Conservation (phyloP, 2,113 vertebrate genomes). For the Elanoides forficatus region DNA sequence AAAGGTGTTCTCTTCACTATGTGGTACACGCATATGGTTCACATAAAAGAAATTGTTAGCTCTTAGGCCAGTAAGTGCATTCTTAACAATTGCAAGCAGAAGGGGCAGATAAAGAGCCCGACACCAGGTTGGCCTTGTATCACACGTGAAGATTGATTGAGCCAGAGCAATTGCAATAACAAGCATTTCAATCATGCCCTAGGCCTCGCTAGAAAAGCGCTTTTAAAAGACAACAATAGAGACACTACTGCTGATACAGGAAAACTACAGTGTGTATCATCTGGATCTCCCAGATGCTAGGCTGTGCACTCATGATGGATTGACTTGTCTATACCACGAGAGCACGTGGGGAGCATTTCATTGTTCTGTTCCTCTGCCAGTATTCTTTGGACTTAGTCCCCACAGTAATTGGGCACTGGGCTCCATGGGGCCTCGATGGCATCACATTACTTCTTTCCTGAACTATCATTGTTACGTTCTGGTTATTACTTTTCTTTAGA, state of each 20-base stretch:
- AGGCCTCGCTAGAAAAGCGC: neutral
- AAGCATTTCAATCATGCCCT: conserved; percentile 57
- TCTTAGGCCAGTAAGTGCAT: neutral
- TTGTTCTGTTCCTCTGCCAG: conserved; percentile 54
- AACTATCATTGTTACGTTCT: neutral
- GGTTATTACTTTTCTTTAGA: neutral
- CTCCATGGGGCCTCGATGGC: neutral
- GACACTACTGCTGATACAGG: conserved; percentile 52
- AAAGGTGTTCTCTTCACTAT: neutral
- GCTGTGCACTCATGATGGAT: conserved; percentile 61
- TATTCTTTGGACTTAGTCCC: conserved; percentile 47
- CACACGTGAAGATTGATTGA: conserved; percentile 36
- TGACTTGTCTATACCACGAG: conserved; percentile 46
- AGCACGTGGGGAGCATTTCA: conserved; percentile 15
- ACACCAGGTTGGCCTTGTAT: neutral
- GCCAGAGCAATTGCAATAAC: conserved; percentile 44
- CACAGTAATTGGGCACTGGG: neutral
- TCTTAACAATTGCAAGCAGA: conserved; percentile 1
- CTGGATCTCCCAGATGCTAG: conserved; percentile 65
- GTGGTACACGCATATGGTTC: neutral
- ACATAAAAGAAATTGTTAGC: neutral
- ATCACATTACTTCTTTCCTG: neutral
- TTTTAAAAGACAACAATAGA: conserved; percentile 59
- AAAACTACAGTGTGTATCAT: conserved; percentile 52
- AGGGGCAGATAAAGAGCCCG: neutral